Conservation (phyloP, 2,797 vertebrate species). For the Amblyopsis hoosieri region DNA sequence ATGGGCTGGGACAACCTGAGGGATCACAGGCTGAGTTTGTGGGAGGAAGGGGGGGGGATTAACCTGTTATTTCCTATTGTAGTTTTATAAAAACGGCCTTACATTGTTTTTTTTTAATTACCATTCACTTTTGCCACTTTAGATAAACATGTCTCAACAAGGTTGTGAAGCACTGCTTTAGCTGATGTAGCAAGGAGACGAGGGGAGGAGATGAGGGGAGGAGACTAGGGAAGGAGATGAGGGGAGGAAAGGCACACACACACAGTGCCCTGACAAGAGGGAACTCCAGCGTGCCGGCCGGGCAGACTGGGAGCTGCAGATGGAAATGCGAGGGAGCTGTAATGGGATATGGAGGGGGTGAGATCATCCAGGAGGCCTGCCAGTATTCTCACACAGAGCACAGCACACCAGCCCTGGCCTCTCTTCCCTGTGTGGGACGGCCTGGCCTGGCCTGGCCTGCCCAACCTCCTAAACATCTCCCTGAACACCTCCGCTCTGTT, state of each 20-base stretch:
- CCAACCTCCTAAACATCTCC: conserved; percentile 27
- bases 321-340: conserved; percentile 70
- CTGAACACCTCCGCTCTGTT: too few species aligned
- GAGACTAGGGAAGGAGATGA: conserved; percentile 1
- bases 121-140: too few species aligned
- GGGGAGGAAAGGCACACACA: conserved; percentile 4
- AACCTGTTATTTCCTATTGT: too few species aligned
- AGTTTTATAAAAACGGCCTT: too few species aligned
- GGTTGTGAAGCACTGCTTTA: too few species aligned
- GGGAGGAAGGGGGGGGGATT: conserved; percentile 16
- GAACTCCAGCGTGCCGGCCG: too few species aligned
- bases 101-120: too few species aligned
- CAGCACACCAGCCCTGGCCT: conserved; percentile 45
- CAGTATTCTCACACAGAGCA: conserved; percentile 53
- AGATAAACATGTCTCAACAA: too few species aligned
- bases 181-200: not conserved
- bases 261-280: too few species aligned
- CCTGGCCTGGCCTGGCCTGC: conserved; percentile 6
- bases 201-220: not conserved
- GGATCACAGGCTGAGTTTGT: not conserved
- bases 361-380: conserved; percentile 69
- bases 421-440: conserved; percentile 34
- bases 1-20: not conserved
- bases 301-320: too few species aligned
- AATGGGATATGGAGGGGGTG: conserved; percentile 73